Percentiles rank a stretch among this genome's conserved stretches.
Conservation (phyloP, 2,888 invertebrate species). For the Polymixis lichenea region DNA sequence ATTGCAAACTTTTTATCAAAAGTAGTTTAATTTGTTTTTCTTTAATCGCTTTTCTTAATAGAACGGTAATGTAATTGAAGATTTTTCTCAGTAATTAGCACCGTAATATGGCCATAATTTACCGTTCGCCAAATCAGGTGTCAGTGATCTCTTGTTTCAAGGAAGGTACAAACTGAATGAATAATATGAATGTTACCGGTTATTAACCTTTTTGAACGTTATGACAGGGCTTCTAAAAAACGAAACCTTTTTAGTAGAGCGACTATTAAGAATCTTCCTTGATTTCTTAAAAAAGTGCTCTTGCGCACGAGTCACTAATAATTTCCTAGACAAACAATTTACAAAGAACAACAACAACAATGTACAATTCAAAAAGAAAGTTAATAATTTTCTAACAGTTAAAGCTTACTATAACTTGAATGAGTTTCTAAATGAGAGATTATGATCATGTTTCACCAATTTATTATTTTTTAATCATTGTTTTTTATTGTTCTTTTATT, state of each 20-base stretch:
- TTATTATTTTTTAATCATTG: too few relatives aligned
- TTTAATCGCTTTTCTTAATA: neutral
- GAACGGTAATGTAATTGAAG: neutral
- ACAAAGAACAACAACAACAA: too few relatives aligned
- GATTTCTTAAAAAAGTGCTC: neutral
- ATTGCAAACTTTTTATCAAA: neutral
- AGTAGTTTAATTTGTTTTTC: neutral
- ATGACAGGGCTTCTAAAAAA: neutral
- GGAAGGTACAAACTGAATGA: conserved; percentile 26
- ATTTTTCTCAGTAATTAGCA: conserved; percentile 3
- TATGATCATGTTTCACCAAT: too few relatives aligned
- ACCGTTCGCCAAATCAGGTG: conserved; percentile 35
- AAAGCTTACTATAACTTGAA: too few relatives aligned
- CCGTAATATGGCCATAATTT: neutral
- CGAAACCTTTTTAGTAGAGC: neutral
- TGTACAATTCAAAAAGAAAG: too few relatives aligned
- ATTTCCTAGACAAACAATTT: neutral
- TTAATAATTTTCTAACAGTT: too few relatives aligned
- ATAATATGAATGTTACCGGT: conserved; percentile 12
- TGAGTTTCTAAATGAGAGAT: too few relatives aligned
- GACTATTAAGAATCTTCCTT: neutral
- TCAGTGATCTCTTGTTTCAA: conserved; percentile 12
- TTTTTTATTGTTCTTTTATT: too few relatives aligned
- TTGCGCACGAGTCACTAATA: neutral
- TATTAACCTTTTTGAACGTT: conserved; percentile 23